Evolutionary conservation across 2,113 vertebrate genomes (phyloP), one percentile per base, ranked within the genome.

Genomic region (Oncorhynchus kisutch): DNA sequence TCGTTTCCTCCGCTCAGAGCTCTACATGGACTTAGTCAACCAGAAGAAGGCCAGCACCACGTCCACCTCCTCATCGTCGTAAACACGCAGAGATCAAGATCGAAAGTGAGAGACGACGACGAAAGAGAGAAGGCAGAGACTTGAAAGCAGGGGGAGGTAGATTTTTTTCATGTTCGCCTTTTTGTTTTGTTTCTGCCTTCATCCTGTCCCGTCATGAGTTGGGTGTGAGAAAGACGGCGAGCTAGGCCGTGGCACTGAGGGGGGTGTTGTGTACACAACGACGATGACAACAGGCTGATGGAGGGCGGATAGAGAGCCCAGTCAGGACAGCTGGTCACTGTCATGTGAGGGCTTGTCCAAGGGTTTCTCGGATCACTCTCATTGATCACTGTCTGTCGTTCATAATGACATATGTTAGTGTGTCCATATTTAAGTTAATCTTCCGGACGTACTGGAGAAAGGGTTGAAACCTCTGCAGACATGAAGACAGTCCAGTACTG

Each of bases 1-100:
- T 0, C 96, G 98, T 54, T 99, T 99, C 91, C 94, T 99, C 66
- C 97, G 97, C 87, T 99, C 97, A 1, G 97, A 99, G 90, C 94
- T 99, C 74, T 99, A 99, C 90, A 86, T 95, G 89, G 97, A 98
- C 93, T 95, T 99, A 91, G 92, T 96, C 85, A 96, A 97, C 92
- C 97, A 96, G 93, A 98, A 97, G 94, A 98, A 97, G 85, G 83
- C 92, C 87, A 97, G 93, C 87, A 92, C 95, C 84, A 90, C 95
- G 0, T 95, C 93, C 78, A 96, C 94, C 65, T 93, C 96, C n/a
- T 92, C 95, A 0, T 94, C 96, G 27, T 92, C 95, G 0, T 95
- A 92, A 88, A 78, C 79, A 29, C 64, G 74, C 54, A 67, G 76
- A 81, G 31, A 18, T 54, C 51, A 54, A 49, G 13, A 77, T 12